Evolutionary conservation across 2,797 vertebrate genomes (phyloP).

Genomic region (Hapalemur alaotrensis): DNA sequence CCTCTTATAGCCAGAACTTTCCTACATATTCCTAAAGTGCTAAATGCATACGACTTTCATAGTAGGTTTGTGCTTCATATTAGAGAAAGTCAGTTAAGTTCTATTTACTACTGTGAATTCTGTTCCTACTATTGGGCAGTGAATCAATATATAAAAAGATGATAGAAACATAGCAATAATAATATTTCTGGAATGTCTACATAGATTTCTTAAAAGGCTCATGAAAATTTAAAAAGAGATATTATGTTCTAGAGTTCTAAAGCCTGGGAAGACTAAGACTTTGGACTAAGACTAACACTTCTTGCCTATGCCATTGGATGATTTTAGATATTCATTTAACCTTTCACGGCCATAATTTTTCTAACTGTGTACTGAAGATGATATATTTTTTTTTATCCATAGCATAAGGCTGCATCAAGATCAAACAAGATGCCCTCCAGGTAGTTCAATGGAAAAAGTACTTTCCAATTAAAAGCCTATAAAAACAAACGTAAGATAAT

Average conservation of each 20-base stretch:
- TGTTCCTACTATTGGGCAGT: neutral
- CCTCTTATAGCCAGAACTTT: neutral
- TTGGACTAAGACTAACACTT: neutral
- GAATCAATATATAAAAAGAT: neutral
- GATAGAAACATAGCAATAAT: neutral
- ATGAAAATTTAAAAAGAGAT: neutral
- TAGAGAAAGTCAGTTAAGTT: constrained; percentile 36
- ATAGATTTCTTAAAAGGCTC: neutral
- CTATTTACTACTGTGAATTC: neutral
- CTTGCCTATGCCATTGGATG: neutral
- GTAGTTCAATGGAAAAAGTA: neutral
- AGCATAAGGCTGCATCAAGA: neutral
- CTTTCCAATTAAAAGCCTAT: neutral
- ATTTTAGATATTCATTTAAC: neutral
- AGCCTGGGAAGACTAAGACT: neutral
- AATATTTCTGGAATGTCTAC: neutral
- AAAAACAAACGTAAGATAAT: neutral
- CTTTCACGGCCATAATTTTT: neutral
- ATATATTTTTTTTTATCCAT: neutral
- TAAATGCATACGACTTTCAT: neutral
- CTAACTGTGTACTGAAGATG: neutral
- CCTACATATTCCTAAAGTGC: neutral
- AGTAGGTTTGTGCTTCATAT: neutral
- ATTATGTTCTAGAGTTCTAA: neutral
- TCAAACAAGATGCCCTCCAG: neutral